Conservation (phyloP, 2,888 invertebrate species). For the Eurois occulta region DNA sequence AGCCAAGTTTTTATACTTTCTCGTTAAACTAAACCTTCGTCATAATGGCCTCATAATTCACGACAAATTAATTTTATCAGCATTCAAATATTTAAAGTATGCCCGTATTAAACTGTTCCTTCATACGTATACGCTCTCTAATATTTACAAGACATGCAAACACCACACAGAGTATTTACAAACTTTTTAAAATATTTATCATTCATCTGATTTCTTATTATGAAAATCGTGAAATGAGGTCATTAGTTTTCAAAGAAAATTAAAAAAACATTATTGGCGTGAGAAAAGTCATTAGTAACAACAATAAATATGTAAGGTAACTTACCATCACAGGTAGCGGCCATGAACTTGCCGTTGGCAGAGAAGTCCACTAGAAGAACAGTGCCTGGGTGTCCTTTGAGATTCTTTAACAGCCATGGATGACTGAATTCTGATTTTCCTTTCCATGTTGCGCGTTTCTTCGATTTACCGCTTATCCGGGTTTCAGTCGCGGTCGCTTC, state of each 20-base stretch:
- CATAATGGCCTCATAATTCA: conserved; percentile 61
- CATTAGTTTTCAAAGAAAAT: conserved; percentile 44
- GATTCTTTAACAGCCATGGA: conserved; percentile 94
- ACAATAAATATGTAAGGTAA: conserved; percentile 58
- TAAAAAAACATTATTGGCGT: conserved; percentile 41
- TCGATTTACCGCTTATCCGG: conserved; percentile 84
- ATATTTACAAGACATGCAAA: conserved; percentile 57
- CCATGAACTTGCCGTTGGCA: conserved; percentile 96
- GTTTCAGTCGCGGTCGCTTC: conserved; percentile 77
- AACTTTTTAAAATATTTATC: conserved; percentile 27
- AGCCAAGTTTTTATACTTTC: conserved; percentile 55
- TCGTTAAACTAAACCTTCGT: conserved; percentile 47
- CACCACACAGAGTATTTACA: conserved; percentile 36
- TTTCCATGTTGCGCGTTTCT: conserved; percentile 89
- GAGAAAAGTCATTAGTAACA: conserved; percentile 51
- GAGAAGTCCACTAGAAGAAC: conserved; percentile 95
- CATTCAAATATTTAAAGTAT: conserved; percentile 54
- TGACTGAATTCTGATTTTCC: conserved; percentile 91
- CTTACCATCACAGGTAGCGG: conserved; percentile 96
- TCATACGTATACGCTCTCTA: conserved; percentile 12
- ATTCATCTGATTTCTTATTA: conserved; percentile 26
- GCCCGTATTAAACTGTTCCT: conserved; percentile 34
- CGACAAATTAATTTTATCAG: conserved; percentile 51
- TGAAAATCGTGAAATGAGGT: conserved; percentile 41
- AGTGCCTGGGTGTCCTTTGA: conserved; percentile 95